Evolutionary conservation across 2,888 invertebrate species (phyloP).

Genomic region (Hypselothyrea guttata): DNA sequence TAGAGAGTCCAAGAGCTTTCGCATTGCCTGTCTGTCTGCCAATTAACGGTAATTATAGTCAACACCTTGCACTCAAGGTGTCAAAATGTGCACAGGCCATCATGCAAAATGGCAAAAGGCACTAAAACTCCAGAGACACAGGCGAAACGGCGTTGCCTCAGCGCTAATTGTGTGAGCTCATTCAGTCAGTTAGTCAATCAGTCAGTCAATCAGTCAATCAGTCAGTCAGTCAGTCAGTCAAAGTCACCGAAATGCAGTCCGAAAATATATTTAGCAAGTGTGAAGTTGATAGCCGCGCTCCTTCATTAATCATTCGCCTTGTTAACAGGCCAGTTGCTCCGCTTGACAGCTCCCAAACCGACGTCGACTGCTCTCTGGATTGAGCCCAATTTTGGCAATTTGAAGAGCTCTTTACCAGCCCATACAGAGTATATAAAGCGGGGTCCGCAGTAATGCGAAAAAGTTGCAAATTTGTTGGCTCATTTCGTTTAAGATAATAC

Average conservation of each 20-base stretch:
- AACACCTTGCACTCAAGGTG: constrained; percentile 73
- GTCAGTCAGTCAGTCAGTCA: constrained; percentile 42
- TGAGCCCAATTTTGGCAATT: constrained; percentile 34
- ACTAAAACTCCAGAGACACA: constrained; percentile 41
- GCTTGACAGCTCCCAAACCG: constrained; percentile 55
- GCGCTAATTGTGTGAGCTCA: constrained; percentile 62
- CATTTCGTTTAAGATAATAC: too few species aligned
- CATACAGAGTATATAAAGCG: neutral
- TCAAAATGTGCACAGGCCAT: constrained; percentile 72
- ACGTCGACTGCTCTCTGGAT: constrained; percentile 20
- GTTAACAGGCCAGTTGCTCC: constrained; percentile 70
- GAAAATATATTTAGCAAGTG: constrained; percentile 71
- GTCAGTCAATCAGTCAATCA: constrained; percentile 45
- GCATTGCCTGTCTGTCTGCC: constrained; percentile 28
- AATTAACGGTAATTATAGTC: constrained; percentile 75
- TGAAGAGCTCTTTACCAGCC: constrained; percentile 36
- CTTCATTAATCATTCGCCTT: constrained; percentile 70
- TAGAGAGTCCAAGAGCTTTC: too few species aligned
- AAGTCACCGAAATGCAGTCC: constrained; percentile 65
- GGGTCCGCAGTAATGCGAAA: too few species aligned
- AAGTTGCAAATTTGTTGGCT: too few species aligned
- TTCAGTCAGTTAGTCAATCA: constrained; percentile 21
- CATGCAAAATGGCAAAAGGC: constrained; percentile 75
- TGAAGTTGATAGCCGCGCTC: constrained; percentile 70
- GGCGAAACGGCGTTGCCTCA: constrained; percentile 19